Evolutionary conservation across 2,888 invertebrate genomes (phyloP).

Genomic region (Subacronicta megacephala): DNA sequence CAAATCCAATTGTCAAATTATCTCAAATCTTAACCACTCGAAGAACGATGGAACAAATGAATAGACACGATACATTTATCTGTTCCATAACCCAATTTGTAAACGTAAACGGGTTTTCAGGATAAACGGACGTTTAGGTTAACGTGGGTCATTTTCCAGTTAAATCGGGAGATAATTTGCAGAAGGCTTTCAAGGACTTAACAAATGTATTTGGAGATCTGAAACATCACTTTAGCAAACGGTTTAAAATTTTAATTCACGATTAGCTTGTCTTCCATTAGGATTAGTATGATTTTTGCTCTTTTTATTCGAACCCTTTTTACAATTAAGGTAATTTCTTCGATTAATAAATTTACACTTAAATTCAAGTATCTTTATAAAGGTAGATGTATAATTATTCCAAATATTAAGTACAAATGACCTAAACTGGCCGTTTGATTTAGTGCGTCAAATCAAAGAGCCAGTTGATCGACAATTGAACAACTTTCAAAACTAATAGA

Average conservation of each 20-base stretch:
- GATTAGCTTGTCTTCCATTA: not conserved
- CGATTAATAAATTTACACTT: too few species aligned
- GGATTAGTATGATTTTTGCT: too few species aligned
- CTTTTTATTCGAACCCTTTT: too few species aligned
- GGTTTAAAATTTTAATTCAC: not conserved
- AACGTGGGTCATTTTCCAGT: conserved; percentile 39
- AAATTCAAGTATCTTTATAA: too few species aligned
- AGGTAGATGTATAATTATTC: too few species aligned
- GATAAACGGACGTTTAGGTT: conserved; percentile 19
- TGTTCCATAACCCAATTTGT: conserved; percentile 15
- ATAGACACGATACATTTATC: conserved; percentile 17
- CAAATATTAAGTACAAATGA: too few species aligned
- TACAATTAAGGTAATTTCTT: too few species aligned
- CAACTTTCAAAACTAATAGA: too few species aligned
- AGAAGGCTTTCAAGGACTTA: not conserved
- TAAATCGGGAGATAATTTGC: conserved; percentile 21
- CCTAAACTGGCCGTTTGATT: too few species aligned
- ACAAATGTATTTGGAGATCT: not conserved
- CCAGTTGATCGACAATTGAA: too few species aligned
- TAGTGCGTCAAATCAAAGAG: too few species aligned
- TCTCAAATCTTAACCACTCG: conserved; percentile 12
- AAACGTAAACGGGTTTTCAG: conserved; percentile 23
- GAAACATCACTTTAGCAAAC: not conserved
- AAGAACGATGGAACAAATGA: conserved; percentile 24
- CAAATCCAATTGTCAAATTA: conserved; percentile 6